Evolutionary conservation across 2,888 invertebrate species (phyloP).

Genomic region (Eupithecia abbreviata): DNA sequence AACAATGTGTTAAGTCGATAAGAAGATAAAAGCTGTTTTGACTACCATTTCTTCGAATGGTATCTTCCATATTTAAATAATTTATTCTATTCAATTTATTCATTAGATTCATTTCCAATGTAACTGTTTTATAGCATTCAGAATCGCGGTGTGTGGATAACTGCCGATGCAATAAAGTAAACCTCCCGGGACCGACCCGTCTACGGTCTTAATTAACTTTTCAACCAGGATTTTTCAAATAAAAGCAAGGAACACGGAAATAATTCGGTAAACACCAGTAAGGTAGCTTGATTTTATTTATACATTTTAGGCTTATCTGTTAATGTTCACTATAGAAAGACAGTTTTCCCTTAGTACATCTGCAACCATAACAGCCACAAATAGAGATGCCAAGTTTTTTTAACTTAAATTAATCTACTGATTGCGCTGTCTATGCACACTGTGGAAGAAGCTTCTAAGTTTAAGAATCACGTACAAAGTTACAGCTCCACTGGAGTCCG

Average conservation of each 20-base stretch:
- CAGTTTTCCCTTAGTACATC: neutral
- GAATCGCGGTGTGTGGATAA: conserved; percentile 63
- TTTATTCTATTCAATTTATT: conserved; percentile 16
- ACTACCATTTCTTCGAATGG: neutral
- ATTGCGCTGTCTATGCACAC: neutral
- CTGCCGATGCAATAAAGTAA: conserved; percentile 75
- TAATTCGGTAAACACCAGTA: conserved; percentile 29
- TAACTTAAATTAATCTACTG: conserved; percentile 14
- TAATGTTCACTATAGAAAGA: neutral
- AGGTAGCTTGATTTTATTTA: neutral
- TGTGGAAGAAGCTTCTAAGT: conserved; percentile 57
- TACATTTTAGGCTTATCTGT: too few relatives aligned
- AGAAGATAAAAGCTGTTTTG: neutral
- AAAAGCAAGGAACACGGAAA: conserved; percentile 45
- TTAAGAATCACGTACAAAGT: conserved; percentile 57
- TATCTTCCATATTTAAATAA: neutral
- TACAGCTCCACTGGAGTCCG: conserved; percentile 50
- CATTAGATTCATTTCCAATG: conserved; percentile 46
- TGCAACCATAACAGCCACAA: neutral
- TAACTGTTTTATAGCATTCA: conserved; percentile 51
- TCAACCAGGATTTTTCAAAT: conserved; percentile 68
- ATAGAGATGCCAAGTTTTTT: neutral
- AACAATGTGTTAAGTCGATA: neutral
- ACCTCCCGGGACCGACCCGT: conserved; percentile 73
- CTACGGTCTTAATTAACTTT: conserved; percentile 80